These are phyloP conservation scores for Molorchus minor DNA, from an alignment of 2,888 invertebrate species.

Conservation along the genomic window DNA sequence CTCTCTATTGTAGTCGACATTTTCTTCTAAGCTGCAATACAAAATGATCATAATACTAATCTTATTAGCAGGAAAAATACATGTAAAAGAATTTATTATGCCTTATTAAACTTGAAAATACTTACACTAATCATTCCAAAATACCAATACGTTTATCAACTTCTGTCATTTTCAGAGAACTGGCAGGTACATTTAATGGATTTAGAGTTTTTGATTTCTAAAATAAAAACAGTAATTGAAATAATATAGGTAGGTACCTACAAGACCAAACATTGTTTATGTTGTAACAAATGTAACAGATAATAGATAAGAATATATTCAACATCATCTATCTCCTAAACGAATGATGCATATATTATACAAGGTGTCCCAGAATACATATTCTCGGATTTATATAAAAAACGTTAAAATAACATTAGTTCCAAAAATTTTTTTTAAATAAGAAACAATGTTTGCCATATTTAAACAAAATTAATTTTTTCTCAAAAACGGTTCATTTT, in stretches of 20 bases:
- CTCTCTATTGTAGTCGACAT: too few species aligned
- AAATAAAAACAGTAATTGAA: slow-evolving; percentile 27
- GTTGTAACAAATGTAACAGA: background rate
- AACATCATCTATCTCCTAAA: background rate
- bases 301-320: background rate
- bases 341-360: too few species aligned
- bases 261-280: background rate
- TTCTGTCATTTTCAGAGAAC: slow-evolving; percentile 30
- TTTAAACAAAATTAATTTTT: too few species aligned
- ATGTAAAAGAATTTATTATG: too few species aligned
- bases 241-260: background rate
- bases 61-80: too few species aligned
- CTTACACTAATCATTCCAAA: slow-evolving; percentile 10
- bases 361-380: background rate
- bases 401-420: too few species aligned
- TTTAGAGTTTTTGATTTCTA: slow-evolving; percentile 30
- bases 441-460: too few species aligned
- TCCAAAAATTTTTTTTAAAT: too few species aligned
- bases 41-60: too few species aligned
- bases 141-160: slow-evolving; percentile 10
- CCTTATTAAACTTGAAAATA: too few species aligned
- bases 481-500: too few species aligned
- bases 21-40: too few species aligned
- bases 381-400: background rate
- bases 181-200: slow-evolving; percentile 37